Evolutionary conservation across 2,113 vertebrate genomes (phyloP).

Genomic region (Callorhinus ursinus): DNA sequence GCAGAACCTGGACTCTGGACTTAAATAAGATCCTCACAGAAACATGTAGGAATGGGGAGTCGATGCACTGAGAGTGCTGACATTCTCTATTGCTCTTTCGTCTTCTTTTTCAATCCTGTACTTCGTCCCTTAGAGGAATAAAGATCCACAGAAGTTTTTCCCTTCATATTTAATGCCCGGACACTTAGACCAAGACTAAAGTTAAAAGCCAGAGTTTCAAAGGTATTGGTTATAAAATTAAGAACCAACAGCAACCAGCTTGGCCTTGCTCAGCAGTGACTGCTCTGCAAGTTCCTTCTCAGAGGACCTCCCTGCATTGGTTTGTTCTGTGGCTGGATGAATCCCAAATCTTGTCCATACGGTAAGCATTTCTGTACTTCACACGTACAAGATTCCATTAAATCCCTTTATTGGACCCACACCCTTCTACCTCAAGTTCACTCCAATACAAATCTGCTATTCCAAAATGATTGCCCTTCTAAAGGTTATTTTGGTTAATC

Average conservation of each 20-base stretch:
- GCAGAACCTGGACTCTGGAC: background rate
- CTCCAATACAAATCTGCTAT: background rate
- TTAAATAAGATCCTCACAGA: background rate
- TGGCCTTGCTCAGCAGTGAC: background rate
- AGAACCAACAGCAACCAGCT: background rate
- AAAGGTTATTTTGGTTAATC: conserved; percentile 53
- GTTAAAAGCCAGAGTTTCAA: background rate
- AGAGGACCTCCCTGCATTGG: background rate
- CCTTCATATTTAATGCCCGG: background rate
- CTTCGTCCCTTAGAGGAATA: background rate
- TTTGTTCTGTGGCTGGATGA: background rate
- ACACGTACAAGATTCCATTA: background rate
- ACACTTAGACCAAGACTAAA: background rate
- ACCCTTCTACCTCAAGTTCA: background rate
- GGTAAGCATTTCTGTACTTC: background rate
- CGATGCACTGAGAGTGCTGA: background rate
- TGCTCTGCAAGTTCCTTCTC: background rate
- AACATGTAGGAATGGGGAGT: background rate
- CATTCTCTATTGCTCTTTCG: too few species aligned
- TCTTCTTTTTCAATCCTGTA: background rate
- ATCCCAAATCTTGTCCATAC: background rate
- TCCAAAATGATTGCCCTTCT: conserved; percentile 25
- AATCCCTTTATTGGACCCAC: background rate
- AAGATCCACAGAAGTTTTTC: background rate
- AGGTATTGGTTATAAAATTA: background rate